Evolutionary conservation across 2,888 invertebrate species (phyloP), one percentile per base, ranked within the genome.

Genomic region (Dasysyrphus tricinctus): DNA sequence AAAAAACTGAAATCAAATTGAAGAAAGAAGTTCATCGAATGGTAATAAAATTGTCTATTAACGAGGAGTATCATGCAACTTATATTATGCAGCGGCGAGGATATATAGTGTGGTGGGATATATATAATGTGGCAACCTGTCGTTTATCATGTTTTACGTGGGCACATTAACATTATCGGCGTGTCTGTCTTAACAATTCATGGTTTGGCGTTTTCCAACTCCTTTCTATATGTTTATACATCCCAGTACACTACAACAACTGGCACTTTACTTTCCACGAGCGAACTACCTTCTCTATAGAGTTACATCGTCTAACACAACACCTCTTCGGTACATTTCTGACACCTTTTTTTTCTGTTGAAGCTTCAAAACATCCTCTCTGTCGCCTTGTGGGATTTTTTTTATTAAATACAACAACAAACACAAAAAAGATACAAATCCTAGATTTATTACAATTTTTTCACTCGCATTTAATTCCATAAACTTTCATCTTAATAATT

Each of bases 131-230:
- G 80, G 79, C 82, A 79, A 80, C 61, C 88, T 85, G 88, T 88
- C 88, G 88, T 88, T 88, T 88, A 88, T 88, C 88, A 83, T 88
- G 88, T 88, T 88, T 88, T 88, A 86, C 88, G 88, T 88, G 88
- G 88, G 88, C 88, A 85, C 83, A 88, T 88, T 88, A 86, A 88
- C 88, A 88, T 81, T 88, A 88, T 88, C 88, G 67, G 42, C 67
- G 67, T 63, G 57, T 70, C 82, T 85, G 82, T 78, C 76, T 59
- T 74, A 69, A 54, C 70, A 75, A 70, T 70, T 73, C 67, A 73
- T 69, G 70, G 67, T 79, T 74, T 78, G 75, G 70, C 81, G 63
- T 78, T 80, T 77, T 76, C 63, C 9, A 67, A 47, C 67, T 67
- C 67, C 78, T 57, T 73, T 79, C 65, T 74, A 57, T 73, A 37